Conservation (phyloP, 64 coral and sea anemone genomes). For the Pocillopora damicornis region DNA sequence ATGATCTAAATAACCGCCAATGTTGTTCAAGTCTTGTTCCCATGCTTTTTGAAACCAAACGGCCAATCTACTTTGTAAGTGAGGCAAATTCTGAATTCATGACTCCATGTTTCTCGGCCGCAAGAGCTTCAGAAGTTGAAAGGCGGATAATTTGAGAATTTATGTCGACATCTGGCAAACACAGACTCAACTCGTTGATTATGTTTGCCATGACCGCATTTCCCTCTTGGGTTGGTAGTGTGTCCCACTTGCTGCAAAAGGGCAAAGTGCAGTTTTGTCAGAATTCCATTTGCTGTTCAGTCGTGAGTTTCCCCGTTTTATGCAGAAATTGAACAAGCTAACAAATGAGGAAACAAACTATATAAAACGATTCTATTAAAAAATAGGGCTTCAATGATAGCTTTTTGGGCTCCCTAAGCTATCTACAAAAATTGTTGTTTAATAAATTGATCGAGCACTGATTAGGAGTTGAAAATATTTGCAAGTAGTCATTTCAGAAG, state of each 20-base stretch:
- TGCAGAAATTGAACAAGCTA: slow-evolving; percentile 37
- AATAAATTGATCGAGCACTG: too few species aligned
- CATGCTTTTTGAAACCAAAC: slow-evolving; percentile 21
- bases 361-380: too few species aligned
- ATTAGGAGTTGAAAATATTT: too few species aligned
- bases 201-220: slow-evolving; percentile 10
- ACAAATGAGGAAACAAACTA: neutral
- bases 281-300: slow-evolving; percentile 37
- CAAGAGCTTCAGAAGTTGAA: slow-evolving; percentile 32
- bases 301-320: slow-evolving; percentile 27
- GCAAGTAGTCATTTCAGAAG: too few species aligned
- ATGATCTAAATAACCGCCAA: slow-evolving; percentile 10
- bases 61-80: slow-evolving; percentile 1
- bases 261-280: slow-evolving; percentile 14
- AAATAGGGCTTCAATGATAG: too few species aligned
- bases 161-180: slow-evolving; percentile 19
- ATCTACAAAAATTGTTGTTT: too few species aligned
- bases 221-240: slow-evolving; percentile 10
- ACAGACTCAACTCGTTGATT: neutral
- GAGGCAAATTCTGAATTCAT: slow-evolving; percentile 18
- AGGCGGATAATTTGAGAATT: slow-evolving; percentile 23
- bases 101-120: neutral
- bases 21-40: slow-evolving; percentile 13
- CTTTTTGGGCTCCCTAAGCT: too few species aligned
- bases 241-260: slow-evolving; percentile 35